Percentiles rank a stretch among this genome's conserved stretches.
These are phyloP conservation scores for Lordiphosa andalusiaca DNA, from an alignment of 2,888 invertebrate genomes.

Conservation along the genomic window DNA sequence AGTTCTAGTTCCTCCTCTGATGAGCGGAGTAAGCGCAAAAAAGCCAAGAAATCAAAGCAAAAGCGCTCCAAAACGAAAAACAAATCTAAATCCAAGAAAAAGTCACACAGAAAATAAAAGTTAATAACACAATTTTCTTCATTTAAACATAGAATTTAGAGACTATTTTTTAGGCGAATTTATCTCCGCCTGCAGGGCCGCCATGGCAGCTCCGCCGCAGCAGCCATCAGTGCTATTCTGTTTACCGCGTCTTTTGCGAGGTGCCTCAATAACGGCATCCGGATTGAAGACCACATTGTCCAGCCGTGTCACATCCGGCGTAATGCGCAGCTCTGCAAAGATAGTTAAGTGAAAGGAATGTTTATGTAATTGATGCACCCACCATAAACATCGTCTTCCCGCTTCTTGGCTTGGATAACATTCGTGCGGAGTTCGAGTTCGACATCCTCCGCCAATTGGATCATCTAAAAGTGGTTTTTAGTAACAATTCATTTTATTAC, in stretches of 20 bases:
- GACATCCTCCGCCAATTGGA: conserved; percentile 85
- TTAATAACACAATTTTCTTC: conserved; percentile 5
- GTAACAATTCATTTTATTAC: too few relatives aligned
- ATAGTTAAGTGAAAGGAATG: not conserved
- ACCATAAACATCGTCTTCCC: conserved; percentile 86
- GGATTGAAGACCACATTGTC: conserved; percentile 85
- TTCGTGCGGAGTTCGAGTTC: conserved; percentile 86
- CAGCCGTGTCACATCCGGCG: conserved; percentile 71
- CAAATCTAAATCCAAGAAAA: conserved; percentile 49
- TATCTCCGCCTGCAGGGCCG: conserved; percentile 45
- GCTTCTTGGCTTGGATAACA: conserved; percentile 87
- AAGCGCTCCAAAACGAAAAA: conserved; percentile 52
- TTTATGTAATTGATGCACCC: conserved; percentile 53
- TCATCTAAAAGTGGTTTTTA: conserved; percentile 81
- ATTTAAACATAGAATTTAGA: conserved; percentile 31
- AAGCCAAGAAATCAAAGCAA: conserved; percentile 45
- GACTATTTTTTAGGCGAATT: conserved; percentile 46
- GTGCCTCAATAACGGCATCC: conserved; percentile 80
- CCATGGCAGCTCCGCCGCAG: conserved; percentile 61
- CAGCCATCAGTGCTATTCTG: conserved; percentile 35
- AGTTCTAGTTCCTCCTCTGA: conserved; percentile 58
- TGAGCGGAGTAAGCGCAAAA: conserved; percentile 59
- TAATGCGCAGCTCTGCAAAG: conserved; percentile 71
- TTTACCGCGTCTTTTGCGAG: conserved; percentile 32
- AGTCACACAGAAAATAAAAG: conserved; percentile 50